phyloP scores from a whole-genome alignment of 92 coral and sea anemone species.

The Bergia sp. region DNA sequence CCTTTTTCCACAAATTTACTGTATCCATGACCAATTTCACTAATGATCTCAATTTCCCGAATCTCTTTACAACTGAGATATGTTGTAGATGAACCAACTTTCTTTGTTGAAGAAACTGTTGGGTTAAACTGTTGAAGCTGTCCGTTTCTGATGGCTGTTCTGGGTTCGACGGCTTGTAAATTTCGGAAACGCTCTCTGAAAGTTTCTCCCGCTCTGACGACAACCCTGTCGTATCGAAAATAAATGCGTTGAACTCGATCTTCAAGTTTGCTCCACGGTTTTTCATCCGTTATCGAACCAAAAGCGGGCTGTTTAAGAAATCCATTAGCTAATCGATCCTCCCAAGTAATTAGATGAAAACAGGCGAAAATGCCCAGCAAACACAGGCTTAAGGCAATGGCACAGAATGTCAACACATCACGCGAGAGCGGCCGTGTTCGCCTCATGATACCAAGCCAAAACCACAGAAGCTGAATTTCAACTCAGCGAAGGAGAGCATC shows the following conservation, averaged over 20 bases:
- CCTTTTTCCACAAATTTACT: conserved; percentile 88
- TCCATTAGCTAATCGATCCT: conserved; percentile 39
- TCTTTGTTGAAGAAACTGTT: not conserved
- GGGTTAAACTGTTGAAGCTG: not conserved
- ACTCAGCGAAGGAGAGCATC: not conserved
- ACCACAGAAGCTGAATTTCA: not conserved
- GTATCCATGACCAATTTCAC: conserved; percentile 84
- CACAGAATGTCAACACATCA: conserved; percentile 14
- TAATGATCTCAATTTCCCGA: conserved; percentile 56
- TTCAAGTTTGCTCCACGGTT: conserved; percentile 6
- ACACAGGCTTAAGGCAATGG: conserved; percentile 31
- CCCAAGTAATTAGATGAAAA: conserved; percentile 29
- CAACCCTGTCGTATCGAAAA: not conserved
- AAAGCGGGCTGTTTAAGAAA: conserved; percentile 7
- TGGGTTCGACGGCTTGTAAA: conserved; percentile 8
- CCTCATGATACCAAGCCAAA: not conserved
- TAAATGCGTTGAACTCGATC: not conserved
- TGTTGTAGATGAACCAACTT: not conserved
- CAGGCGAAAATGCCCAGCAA: conserved; percentile 21
- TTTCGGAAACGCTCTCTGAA: conserved; percentile 17
- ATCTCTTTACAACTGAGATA: conserved; percentile 74
- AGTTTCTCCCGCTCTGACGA: not conserved
- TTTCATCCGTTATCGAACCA: not conserved
- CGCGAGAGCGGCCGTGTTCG: conserved; percentile 16
- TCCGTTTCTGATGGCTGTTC: not conserved